Evolutionary conservation across 1,140 invertebrate genomes (phyloP), one percentile per base, ranked within the genome.

Genomic region (Polypedilum vanderplanki): DNA sequence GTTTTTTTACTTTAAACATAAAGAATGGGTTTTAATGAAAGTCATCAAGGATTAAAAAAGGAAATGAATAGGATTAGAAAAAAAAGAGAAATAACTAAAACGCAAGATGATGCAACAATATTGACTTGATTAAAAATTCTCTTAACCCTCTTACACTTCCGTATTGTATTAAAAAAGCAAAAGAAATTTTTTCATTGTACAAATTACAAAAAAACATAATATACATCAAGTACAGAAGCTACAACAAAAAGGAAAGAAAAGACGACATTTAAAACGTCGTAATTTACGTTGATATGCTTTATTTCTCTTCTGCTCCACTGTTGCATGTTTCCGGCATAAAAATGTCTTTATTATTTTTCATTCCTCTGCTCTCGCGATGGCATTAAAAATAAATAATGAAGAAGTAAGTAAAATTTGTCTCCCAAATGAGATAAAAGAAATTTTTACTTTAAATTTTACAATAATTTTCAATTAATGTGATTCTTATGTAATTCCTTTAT

Each of bases 331-430:
- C 46, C 46, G 9, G 46, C 15, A n/a, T 57, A 15, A 57, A 57
- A 57, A 57, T 15, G 46, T 57, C 46, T 4, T 57, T 57, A 57
- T 57, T 57, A 57, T 57, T 57, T 12, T 57, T 33, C n/a, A 57
- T 57, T 57, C 46, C 41, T n/a, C 15, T 15, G 46, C n/a, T 8
- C 10, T 57, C 1, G 46, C 15, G 46, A 12, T 57, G 12, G n/a
- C 46, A 57, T 57, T 57, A 57, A 57, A 57, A 15, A 57, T 57
- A n/a, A 57, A 57, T 57, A 57, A 57, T 57, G 46, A n/a, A n/a
- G 24, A 33, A 5, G 24, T 33, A 33, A 33, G 24, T 8, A 12
- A 57, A 15, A 57, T 57, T 57, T 12, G 4, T n/a, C n/a, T 57
- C n/a, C 5, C 24, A 33, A 33, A 33, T 33, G 24, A 33, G 46